These are phyloP conservation scores for Acipenser transmontanus DNA, from an alignment of 2,797 vertebrate genomes.

Conservation along the genomic window DNA sequence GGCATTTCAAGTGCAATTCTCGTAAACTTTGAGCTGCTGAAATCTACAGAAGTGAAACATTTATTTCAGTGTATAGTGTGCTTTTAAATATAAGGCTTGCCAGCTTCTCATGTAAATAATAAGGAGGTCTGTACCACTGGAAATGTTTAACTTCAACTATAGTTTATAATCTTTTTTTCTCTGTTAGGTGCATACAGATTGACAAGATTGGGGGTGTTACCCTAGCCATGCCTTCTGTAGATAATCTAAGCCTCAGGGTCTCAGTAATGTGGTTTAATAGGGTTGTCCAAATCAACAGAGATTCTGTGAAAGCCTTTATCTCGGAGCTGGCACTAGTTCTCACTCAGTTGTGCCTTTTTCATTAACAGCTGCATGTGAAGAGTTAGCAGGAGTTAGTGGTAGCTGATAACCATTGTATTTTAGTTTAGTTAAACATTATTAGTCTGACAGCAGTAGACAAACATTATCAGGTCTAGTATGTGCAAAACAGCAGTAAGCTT, in stretches of 20 bases:
- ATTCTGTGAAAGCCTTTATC: slow-evolving; percentile 63
- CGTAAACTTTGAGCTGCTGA: slow-evolving; percentile 51
- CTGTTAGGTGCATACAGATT: background rate
- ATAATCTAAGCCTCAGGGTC: slow-evolving; percentile 39
- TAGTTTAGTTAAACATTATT: slow-evolving; percentile 44
- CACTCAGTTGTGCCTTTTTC: slow-evolving; percentile 52
- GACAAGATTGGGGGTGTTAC: background rate
- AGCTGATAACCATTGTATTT: slow-evolving; percentile 51
- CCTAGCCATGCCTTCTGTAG: background rate
- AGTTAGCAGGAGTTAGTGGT: slow-evolving; percentile 45
- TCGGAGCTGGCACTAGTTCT: slow-evolving; percentile 62
- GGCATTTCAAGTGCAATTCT: slow-evolving; percentile 57
- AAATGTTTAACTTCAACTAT: slow-evolving; percentile 36
- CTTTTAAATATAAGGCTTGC: background rate
- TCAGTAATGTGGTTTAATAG: slow-evolving; percentile 47
- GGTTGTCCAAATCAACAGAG: slow-evolving; percentile 57
- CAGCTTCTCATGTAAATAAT: slow-evolving; percentile 21
- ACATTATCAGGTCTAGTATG: slow-evolving; percentile 32
- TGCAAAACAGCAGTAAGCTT: slow-evolving; percentile 44
- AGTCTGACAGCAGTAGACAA: slow-evolving; percentile 29
- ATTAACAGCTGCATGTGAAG: slow-evolving; percentile 64
- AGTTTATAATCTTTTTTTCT: slow-evolving; percentile 18
- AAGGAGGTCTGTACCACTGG: slow-evolving; percentile 36
- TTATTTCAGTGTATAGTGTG: background rate
- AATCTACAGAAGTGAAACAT: slow-evolving; percentile 29